Evolutionary conservation across 2,888 invertebrate species (phyloP).

Genomic region (Chaitophorus viminalis): DNA sequence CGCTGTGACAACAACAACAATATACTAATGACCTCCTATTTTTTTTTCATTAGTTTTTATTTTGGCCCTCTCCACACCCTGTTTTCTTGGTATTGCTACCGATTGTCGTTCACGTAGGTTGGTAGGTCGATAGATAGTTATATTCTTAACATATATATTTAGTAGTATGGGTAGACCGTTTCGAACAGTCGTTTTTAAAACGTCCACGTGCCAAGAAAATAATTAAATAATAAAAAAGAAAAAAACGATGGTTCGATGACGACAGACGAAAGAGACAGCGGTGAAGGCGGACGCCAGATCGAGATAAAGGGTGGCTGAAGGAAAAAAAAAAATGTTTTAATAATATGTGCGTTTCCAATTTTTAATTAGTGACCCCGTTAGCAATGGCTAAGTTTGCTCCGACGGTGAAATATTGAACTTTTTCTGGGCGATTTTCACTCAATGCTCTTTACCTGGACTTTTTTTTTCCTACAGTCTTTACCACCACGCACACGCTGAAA

Average conservation of each 20-base stretch:
- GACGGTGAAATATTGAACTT: not conserved
- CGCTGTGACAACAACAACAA: slow-evolving; percentile 25
- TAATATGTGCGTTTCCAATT: slow-evolving; percentile 6
- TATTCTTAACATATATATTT: too few relatives aligned
- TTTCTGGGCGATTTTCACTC: not conserved
- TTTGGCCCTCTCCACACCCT: not conserved
- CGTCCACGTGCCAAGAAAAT: slow-evolving; percentile 39
- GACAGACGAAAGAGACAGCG: not conserved
- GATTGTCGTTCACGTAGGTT: not conserved
- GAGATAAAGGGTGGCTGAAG: too few relatives aligned
- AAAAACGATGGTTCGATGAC: not conserved
- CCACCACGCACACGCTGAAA: too few relatives aligned
- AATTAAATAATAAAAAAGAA: slow-evolving; percentile 33
- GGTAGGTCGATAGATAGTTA: not conserved
- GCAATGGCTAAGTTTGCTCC: not conserved
- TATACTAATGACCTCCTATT: slow-evolving; percentile 26
- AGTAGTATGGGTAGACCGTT: not conserved
- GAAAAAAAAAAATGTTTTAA: slow-evolving; percentile 1
- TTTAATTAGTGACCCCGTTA: not conserved
- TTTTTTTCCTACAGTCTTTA: not conserved
- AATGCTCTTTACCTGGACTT: not conserved
- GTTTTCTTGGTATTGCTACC: not conserved
- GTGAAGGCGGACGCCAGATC: not conserved
- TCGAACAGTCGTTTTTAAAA: not conserved
- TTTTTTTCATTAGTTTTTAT: not conserved